Percentiles rank a stretch among this genome's conserved stretches.
These are phyloP conservation scores for Agelastica alni DNA, from an alignment of 2,888 invertebrate species.

Conservation along the genomic window DNA sequence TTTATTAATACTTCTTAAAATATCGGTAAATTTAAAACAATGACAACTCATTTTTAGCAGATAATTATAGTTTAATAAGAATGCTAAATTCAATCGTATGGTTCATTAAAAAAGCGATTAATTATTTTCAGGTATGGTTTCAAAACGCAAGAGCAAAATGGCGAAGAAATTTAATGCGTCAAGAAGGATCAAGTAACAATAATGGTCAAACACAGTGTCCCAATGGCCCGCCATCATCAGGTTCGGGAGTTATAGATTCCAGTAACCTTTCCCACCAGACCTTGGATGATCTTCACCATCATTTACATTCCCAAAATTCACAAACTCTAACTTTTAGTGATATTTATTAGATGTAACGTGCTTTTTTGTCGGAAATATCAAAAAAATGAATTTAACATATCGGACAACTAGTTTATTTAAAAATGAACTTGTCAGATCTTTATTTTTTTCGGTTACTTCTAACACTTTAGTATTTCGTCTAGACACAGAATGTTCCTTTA, in stretches of 20 bases:
- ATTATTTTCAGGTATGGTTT: slow-evolving; percentile 96
- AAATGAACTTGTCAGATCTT: too few species aligned
- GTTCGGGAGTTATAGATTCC: slow-evolving; percentile 57
- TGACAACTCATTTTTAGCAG: too few species aligned
- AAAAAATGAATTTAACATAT: too few species aligned
- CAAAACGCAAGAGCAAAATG: slow-evolving; percentile 99
- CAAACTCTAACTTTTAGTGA: slow-evolving; percentile 55
- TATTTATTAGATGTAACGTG: slow-evolving; percentile 48
- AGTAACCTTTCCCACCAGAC: slow-evolving; percentile 59
- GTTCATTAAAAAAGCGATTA: too few species aligned
- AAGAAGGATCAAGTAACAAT: slow-evolving; percentile 63
- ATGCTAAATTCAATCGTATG: too few species aligned
- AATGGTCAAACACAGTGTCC: slow-evolving; percentile 45
- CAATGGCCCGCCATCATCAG: slow-evolving; percentile 49
- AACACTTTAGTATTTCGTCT: slow-evolving; percentile 15
- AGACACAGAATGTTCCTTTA: slow-evolving; percentile 34
- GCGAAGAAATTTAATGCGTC: slow-evolving; percentile 90
- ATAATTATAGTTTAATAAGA: too few species aligned
- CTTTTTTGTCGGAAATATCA: neutral
- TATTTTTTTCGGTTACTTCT: too few species aligned
- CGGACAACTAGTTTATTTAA: too few species aligned
- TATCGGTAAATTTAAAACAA: too few species aligned
- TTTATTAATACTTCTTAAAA: too few species aligned
- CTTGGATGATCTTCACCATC: slow-evolving; percentile 62
- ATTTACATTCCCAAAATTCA: slow-evolving; percentile 58